Base-by-base conservation (phyloP, 2,113 vertebrate species). In the Cryptomyrus ogoouensis region DNA sequence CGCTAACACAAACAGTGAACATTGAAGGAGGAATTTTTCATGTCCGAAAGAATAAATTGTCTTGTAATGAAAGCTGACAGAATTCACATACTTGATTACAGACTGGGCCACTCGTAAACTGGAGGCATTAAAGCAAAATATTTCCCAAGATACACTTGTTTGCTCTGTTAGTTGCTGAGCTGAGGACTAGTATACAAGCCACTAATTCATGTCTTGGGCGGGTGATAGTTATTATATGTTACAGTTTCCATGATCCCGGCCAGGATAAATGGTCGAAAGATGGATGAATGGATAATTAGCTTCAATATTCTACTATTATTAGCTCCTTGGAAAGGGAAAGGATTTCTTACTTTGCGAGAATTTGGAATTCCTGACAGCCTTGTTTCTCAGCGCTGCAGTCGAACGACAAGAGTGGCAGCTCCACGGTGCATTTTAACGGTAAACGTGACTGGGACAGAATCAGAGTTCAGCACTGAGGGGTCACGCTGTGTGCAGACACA, bases 401-500 rank as follows among this genome's bases (percentile, higher is more conserved):
- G 31, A 70, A 42, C n/a, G 3, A 19, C 50, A 74, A 47, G 62
- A 35, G 24, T 19, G 27, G 62, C 88, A 49, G 5, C 62, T 74
- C 62, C 90, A 89, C 21, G 49, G 46, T 1, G 31, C 50, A 50
- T 17, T 92, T 15, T 21, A 39, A 88, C 91, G 8, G 87, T 91
- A 91, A 92, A 92, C 84, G 3, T 62, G 27, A 86, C 15, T 85
- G 19, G 49, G 31, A 12, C 35, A 17, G 70, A 77, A 80, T 74
- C 53, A 52, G 90, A 77, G 90, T 24, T 46, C 77, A 89, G 88
- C 12, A 83, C 1, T 88, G 42, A 58, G 89, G 62, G 87, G 12
- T 9, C 74, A 66, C 92, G 94, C 94, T 93, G 93, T 94, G 93
- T 91, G 50, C 92, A 85, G 91, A 91, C 21, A 85, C 77, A 39